Evolutionary conservation across 1,140 invertebrate species (phyloP), one percentile per base, ranked within the genome.

Genomic region (Rhopalosiphum maidis): DNA sequence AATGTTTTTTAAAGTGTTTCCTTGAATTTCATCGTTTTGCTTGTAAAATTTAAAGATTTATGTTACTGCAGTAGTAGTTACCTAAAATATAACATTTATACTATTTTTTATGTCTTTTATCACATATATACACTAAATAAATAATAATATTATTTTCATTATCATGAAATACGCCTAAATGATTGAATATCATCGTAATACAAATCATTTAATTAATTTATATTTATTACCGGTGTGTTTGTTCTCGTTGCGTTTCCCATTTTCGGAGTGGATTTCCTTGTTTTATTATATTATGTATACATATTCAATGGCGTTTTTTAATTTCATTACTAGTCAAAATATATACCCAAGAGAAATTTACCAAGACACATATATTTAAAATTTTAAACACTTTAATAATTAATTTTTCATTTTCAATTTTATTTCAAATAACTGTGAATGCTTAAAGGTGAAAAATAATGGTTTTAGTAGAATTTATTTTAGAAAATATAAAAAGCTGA

Each of bases 151-250:
- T 77, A 77, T 77, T n/a, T 30, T 77, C n/a, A n/a, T n/a, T n/a
- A n/a, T 77, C n/a, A 35, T n/a, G n/a, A n/a, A n/a, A n/a, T 77
- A 77, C 60, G 18, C 30, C 15, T n/a, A n/a, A 77, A 77, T n/a
- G n/a, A n/a, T 23, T n/a, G n/a, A n/a, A 77, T 77, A 15, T n/a
- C 30, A 15, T n/a, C 60, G 30, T 68, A n/a, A 7, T 77, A 77
- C n/a, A 30, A 77, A 77, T 77, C 60, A 77, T 77, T n/a, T 77
- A n/a, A 77, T 77, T 77, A n/a, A 77, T 77, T 77, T n/a, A 77
- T 77, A 77, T 77, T 77, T 77, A 77, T 77, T 77, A n/a, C 60
- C n/a, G 60, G 5, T 77, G 60, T n/a, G 15, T n/a, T n/a, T n/a
- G 15, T 77, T 77, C 60, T 77, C 15, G 60, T 77, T 77, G n/a